Percentiles rank a stretch among this genome's conserved stretches.
Conservation (phyloP, 2,888 invertebrate species). For the Congeria kusceri region DNA sequence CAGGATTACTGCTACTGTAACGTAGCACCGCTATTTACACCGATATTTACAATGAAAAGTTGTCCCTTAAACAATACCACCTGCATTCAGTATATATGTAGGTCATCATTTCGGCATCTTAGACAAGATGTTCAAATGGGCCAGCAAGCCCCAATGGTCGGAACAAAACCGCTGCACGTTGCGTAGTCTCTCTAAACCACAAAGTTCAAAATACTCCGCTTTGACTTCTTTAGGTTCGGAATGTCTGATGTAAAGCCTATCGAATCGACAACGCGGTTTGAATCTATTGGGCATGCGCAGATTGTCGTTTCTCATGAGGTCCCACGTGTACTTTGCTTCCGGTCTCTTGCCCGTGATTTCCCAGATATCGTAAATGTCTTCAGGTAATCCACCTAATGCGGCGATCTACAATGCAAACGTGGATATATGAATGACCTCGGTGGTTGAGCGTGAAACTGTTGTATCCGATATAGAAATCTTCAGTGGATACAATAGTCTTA, state of each 20-base stretch:
- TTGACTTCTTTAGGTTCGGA: constrained; percentile 74
- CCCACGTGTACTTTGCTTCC: constrained; percentile 88
- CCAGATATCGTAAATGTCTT: constrained; percentile 87
- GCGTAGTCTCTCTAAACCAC: constrained; percentile 86
- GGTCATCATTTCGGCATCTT: constrained; percentile 43
- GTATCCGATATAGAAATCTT: too few species aligned
- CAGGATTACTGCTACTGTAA: too few species aligned
- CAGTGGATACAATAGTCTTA: too few species aligned
- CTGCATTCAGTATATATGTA: too few species aligned
- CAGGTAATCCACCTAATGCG: constrained; percentile 85
- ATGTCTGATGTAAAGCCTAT: constrained; percentile 86
- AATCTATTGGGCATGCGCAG: constrained; percentile 82
- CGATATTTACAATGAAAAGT: too few species aligned
- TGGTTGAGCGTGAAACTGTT: too few species aligned
- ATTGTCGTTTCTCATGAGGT: constrained; percentile 87
- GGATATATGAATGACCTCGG: too few species aligned
- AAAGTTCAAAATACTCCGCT: constrained; percentile 87
- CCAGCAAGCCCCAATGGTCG: constrained; percentile 87
- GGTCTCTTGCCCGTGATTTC: constrained; percentile 86
- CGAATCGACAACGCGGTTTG: constrained; percentile 87
- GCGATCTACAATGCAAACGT: constrained; percentile 82
- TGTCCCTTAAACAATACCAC: too few species aligned
- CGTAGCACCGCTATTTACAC: too few species aligned
- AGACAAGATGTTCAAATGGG: constrained; percentile 78
- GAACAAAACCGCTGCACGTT: constrained; percentile 87